A percentile compares a stretch with the other conserved stretches of the same genome.
These are phyloP conservation scores for Metridium senile DNA, from an alignment of 92 coral and sea anemone species.

Conservation along the genomic window DNA sequence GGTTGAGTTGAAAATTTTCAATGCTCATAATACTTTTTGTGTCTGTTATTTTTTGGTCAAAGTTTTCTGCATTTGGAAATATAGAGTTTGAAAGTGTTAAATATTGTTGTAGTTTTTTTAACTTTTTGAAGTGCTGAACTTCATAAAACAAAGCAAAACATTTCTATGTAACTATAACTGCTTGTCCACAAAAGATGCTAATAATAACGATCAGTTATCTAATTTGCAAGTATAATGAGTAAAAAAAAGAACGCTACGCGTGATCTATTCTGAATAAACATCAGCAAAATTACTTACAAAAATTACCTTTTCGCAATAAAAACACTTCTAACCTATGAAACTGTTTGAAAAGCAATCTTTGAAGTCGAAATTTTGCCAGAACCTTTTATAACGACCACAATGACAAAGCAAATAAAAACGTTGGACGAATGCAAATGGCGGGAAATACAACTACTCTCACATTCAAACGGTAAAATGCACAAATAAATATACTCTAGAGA, in stretches of 20 bases:
- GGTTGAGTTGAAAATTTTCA: too few species aligned
- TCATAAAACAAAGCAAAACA: not conserved
- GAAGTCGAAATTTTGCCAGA: not conserved
- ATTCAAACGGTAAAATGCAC: conserved; percentile 6
- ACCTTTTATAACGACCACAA: not conserved
- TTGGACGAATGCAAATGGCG: conserved; percentile 81
- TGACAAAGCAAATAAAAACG: conserved; percentile 35
- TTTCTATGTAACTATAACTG: not conserved
- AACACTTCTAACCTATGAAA: not conserved
- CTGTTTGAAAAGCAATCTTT: not conserved
- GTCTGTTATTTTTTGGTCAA: too few species aligned
- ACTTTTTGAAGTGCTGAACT: too few species aligned
- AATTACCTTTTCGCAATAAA: not conserved
- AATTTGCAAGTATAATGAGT: conserved; percentile 37
- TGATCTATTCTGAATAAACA: conserved; percentile 24
- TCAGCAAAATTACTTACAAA: not conserved
- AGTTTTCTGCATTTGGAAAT: too few species aligned
- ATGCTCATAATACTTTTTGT: too few species aligned
- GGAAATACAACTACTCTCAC: conserved; percentile 53
- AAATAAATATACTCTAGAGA: not conserved
- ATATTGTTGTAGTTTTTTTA: too few species aligned
- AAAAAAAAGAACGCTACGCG: conserved; percentile 23
- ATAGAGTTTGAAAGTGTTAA: too few species aligned
- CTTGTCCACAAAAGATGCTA: too few species aligned
- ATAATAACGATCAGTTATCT: not conserved